Percentiles rank a stretch among this genome's conserved stretches.
Conservation (phyloP, 2,113 vertebrate genomes). For the Murina feae region DNA sequence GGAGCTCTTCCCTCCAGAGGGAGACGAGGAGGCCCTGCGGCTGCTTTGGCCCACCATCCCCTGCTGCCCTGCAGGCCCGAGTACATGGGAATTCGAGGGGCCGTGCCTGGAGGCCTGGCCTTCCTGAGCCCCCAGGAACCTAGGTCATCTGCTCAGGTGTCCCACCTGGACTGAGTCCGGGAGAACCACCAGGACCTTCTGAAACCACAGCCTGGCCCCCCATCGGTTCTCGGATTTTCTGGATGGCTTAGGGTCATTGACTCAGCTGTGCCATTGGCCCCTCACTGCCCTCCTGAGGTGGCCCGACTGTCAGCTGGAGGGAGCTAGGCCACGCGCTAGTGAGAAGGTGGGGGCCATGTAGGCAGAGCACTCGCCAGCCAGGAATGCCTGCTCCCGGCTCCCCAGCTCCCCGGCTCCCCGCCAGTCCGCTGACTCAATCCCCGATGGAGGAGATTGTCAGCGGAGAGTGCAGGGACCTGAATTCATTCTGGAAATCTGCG, state of each 20-base stretch:
- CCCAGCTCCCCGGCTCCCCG: too few relatives aligned
- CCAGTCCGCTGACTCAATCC: neutral
- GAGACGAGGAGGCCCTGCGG: neutral
- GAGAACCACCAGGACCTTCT: neutral
- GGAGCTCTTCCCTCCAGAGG: too few relatives aligned
- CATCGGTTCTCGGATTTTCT: neutral
- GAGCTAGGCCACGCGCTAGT: neutral
- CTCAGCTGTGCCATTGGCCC: fast-evolving
- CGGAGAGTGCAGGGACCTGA: neutral
- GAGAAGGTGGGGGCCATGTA: neutral
- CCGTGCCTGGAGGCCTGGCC: neutral
- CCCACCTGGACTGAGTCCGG: neutral
- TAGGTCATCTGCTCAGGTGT: neutral
- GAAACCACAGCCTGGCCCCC: neutral
- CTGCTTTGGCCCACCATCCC: too few relatives aligned
- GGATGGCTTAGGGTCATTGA: neutral
- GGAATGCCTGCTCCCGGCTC: neutral
- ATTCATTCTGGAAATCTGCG: constrained; percentile 37
- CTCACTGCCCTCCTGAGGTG: neutral
- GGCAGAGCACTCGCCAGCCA: neutral
- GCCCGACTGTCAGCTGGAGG: neutral
- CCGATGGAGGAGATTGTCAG: neutral
- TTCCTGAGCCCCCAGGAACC: neutral
- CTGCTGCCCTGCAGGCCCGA: neutral
- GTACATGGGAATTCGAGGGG: too few relatives aligned